Conservation (phyloP, 2,113 vertebrate species). For the Muntiacus muntjak region DNA sequence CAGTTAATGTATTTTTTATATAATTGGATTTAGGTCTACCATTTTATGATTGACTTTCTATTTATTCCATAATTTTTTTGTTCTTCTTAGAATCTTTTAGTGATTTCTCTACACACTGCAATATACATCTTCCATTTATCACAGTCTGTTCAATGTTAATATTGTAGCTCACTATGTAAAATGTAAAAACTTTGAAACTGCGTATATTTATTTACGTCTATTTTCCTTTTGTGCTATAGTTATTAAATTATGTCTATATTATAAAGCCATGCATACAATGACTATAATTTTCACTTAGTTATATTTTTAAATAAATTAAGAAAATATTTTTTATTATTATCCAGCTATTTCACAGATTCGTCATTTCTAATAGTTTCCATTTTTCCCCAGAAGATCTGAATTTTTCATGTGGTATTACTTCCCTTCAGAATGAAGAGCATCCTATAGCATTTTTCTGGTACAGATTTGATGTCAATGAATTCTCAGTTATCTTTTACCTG, state of each 20-base stretch:
- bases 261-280: background rate
- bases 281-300: background rate
- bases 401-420: background rate
- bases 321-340: background rate
- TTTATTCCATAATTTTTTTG: background rate
- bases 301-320: background rate
- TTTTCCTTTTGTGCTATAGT: background rate
- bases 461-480: background rate
- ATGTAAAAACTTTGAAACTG: background rate
- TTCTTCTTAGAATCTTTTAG: background rate
- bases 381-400: background rate
- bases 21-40: background rate
- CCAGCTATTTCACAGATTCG: background rate
- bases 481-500: background rate
- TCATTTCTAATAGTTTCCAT: background rate
- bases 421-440: background rate
- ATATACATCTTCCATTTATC: background rate
- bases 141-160: background rate
- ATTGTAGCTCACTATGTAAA: background rate
- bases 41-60: background rate
- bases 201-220: background rate
- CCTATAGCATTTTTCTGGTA: background rate
- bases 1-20: background rate
- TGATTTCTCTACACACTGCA: background rate
- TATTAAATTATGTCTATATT: background rate